Conservation (phyloP, 2,888 invertebrate species). For the Chymomyza caudatula region DNA sequence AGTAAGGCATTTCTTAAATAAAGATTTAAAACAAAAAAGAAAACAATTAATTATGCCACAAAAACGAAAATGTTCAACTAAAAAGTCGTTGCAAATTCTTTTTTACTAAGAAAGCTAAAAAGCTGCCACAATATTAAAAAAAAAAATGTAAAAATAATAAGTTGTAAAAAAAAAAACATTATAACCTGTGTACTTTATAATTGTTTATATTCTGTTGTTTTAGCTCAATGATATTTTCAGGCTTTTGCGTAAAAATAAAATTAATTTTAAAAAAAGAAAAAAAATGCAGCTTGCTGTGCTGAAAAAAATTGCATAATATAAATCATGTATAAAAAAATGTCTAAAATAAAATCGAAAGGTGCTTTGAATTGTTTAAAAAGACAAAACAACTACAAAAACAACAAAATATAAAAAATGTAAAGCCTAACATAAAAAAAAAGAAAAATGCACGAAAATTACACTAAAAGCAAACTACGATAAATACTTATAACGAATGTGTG, state of each 20-base stretch:
- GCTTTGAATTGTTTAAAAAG: constrained; percentile 73
- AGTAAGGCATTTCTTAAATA: constrained; percentile 56
- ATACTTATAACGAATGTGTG: constrained; percentile 62
- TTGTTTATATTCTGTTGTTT: constrained; percentile 20
- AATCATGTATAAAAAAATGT: constrained; percentile 19
- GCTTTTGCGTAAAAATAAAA: neutral
- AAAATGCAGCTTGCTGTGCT: constrained; percentile 13
- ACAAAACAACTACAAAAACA: constrained; percentile 44
- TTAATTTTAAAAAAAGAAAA: constrained; percentile 5
- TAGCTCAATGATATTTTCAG: constrained; percentile 38
- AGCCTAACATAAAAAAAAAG: constrained; percentile 42
- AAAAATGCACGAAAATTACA: constrained; percentile 55
- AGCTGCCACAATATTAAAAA: constrained; percentile 60
- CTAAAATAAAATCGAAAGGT: constrained; percentile 74
- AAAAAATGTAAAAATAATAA: constrained; percentile 9
- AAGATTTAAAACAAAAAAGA: constrained; percentile 16
- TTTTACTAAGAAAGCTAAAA: constrained; percentile 58
- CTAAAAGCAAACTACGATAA: constrained; percentile 53
- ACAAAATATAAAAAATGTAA: constrained; percentile 17
- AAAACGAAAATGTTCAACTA: constrained; percentile 12
- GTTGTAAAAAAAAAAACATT: constrained; percentile 20
- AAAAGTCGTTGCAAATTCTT: neutral
- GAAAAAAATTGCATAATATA: constrained; percentile 28
- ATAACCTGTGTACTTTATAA: constrained; percentile 6
- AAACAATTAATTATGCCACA: constrained; percentile 2